These are phyloP conservation scores for Ciconia maguari DNA, from an alignment of 2,113 vertebrate genomes.

Conservation along the genomic window DNA sequence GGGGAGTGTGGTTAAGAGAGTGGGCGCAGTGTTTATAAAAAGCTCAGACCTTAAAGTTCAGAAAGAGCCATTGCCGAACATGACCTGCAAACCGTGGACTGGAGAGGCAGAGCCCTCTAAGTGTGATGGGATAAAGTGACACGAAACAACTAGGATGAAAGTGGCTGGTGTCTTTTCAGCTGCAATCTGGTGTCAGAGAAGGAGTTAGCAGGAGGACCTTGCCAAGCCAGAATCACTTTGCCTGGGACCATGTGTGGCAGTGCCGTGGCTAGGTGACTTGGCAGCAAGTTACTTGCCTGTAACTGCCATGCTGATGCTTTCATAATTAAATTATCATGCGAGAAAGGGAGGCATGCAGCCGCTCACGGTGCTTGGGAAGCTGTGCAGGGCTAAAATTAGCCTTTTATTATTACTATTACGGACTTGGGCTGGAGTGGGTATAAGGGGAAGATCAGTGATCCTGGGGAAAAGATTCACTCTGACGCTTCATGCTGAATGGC, in stretches of 20 bases:
- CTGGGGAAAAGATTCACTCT: neutral
- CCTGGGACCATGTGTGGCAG: rapidly evolving
- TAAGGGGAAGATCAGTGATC: neutral
- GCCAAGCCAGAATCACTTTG: neutral
- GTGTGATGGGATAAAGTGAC: neutral
- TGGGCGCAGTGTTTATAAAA: rapidly evolving
- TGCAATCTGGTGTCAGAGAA: neutral
- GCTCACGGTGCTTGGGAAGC: rapidly evolving
- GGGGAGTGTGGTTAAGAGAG: neutral
- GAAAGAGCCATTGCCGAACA: neutral
- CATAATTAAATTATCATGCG: rapidly evolving
- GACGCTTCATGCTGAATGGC: neutral
- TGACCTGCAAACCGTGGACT: neutral
- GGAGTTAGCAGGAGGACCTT: neutral
- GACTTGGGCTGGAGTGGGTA: neutral
- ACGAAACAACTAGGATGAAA: neutral
- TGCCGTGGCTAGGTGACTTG: neutral
- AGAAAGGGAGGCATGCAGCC: neutral
- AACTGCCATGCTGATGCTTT: neutral
- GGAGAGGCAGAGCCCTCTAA: neutral
- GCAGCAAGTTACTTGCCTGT: neutral
- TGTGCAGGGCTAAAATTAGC: neutral
- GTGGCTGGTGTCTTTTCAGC: rapidly evolving
- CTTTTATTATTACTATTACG: rapidly evolving
- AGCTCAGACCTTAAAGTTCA: neutral